Evolutionary conservation across 1,140 invertebrate genomes (phyloP).

Genomic region (Battus philenor): DNA sequence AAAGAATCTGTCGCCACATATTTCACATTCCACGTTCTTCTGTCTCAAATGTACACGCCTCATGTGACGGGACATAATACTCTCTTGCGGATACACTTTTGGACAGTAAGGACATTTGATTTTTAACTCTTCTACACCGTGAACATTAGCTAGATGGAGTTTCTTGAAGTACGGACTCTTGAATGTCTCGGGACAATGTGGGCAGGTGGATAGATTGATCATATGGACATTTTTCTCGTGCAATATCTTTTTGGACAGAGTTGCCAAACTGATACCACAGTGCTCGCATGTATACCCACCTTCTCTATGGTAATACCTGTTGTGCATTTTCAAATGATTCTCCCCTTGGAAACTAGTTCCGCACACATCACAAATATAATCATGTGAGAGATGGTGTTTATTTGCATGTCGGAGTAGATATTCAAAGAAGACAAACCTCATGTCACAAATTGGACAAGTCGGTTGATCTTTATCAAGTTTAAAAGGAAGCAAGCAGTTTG

Average conservation of each 20-base stretch:
- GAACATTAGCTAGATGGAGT: conserved; percentile 58
- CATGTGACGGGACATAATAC: conserved; percentile 67
- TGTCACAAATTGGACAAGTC: conserved; percentile 53
- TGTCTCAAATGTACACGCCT: conserved; percentile 57
- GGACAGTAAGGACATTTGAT: conserved; percentile 61
- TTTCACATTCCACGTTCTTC: conserved; percentile 65
- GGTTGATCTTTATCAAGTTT: conserved; percentile 54
- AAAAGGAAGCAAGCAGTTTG: conserved; percentile 59
- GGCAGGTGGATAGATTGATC: conserved; percentile 48
- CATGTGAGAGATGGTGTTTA: conserved; percentile 56
- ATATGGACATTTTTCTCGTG: conserved; percentile 64
- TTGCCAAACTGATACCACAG: conserved; percentile 44
- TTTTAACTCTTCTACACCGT: conserved; percentile 57
- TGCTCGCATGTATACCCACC: conserved; percentile 57
- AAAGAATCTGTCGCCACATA: conserved; percentile 80
- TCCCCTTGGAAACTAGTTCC: conserved; percentile 64
- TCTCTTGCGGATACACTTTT: conserved; percentile 57
- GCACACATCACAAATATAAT: conserved; percentile 64
- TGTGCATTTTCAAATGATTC: conserved; percentile 64
- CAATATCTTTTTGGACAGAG: conserved; percentile 53
- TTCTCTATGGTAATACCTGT: conserved; percentile 60
- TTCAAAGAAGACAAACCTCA: conserved; percentile 65
- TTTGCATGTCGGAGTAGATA: conserved; percentile 60
- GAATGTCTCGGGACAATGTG: conserved; percentile 57
- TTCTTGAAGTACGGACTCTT: conserved; percentile 65